Evolutionary conservation across 1,140 invertebrate genomes (phyloP).

Genomic region (Drosophila sechellia): DNA sequence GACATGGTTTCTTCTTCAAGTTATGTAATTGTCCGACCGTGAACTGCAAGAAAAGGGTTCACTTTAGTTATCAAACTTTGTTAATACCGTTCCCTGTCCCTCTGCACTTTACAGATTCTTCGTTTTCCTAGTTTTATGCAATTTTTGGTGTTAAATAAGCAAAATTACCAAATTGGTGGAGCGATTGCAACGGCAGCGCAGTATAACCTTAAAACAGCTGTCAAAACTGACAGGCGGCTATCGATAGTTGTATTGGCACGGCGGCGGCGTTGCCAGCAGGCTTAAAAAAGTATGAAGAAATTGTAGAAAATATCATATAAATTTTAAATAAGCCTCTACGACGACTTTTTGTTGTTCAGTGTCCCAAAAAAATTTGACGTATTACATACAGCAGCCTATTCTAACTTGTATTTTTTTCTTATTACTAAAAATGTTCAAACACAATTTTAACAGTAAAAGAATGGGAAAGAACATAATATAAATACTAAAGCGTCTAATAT

Average conservation of each 20-base stretch:
- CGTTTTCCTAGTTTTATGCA: not conserved
- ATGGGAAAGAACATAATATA: too few relatives aligned
- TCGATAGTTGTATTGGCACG: constrained; percentile 38
- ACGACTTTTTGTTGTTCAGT: not conserved
- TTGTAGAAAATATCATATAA: not conserved
- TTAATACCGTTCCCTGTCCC: not conserved
- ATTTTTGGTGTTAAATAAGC: constrained; percentile 24
- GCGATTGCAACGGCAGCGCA: constrained; percentile 52
- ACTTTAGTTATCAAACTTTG: constrained; percentile 1
- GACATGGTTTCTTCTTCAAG: constrained; percentile 68
- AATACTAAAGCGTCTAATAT: too few relatives aligned
- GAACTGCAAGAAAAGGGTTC: constrained; percentile 45
- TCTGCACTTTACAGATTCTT: not conserved
- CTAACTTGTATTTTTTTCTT: too few relatives aligned
- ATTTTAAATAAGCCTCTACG: not conserved
- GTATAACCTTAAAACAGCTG: constrained; percentile 82
- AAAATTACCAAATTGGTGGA: constrained; percentile 61
- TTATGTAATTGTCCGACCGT: constrained; percentile 76
- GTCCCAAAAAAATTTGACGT: too few relatives aligned
- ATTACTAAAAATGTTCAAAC: too few relatives aligned
- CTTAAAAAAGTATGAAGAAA: constrained; percentile 1
- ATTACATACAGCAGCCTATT: too few relatives aligned
- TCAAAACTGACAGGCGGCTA: constrained; percentile 56
- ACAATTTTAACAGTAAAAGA: too few relatives aligned
- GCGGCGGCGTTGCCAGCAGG: constrained; percentile 27